Percentiles rank a stretch among this genome's conserved stretches.
Evolutionary conservation across 2,888 invertebrate genomes (phyloP).

Genomic region (Hyposoter dolosus): DNA sequence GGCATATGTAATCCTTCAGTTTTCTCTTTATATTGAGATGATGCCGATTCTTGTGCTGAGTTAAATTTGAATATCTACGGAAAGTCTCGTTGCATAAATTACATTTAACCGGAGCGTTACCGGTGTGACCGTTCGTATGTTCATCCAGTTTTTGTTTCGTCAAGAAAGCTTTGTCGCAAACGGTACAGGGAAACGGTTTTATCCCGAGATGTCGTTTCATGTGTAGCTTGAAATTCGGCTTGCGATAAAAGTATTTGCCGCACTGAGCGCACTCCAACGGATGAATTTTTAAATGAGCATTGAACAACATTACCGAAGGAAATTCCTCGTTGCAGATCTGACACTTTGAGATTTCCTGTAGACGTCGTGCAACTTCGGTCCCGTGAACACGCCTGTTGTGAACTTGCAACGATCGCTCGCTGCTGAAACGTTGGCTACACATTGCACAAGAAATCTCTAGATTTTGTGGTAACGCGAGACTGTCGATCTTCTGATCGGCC

Average conservation of each 20-base stretch:
- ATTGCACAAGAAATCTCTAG: slow-evolving; percentile 80
- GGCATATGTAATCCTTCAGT: slow-evolving; percentile 90
- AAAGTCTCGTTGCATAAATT: slow-evolving; percentile 92
- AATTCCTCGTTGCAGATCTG: slow-evolving; percentile 89
- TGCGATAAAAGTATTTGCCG: slow-evolving; percentile 91
- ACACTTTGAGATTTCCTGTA: slow-evolving; percentile 85
- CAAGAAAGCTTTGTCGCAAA: slow-evolving; percentile 93
- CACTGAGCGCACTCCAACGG: slow-evolving; percentile 94
- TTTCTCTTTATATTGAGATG: slow-evolving; percentile 91
- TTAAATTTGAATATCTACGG: slow-evolving; percentile 93
- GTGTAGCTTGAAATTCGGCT: slow-evolving; percentile 91
- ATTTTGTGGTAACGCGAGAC: slow-evolving; percentile 75
- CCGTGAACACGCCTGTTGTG: slow-evolving; percentile 82
- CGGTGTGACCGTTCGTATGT: slow-evolving; percentile 94
- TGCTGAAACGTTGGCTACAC: slow-evolving; percentile 81
- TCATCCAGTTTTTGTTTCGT: slow-evolving; percentile 93
- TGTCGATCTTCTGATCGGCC: slow-evolving; percentile 77
- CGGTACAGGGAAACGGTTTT: slow-evolving; percentile 90
- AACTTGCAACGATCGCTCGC: slow-evolving; percentile 80
- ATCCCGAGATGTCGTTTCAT: slow-evolving; percentile 93
- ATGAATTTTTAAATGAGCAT: slow-evolving; percentile 91
- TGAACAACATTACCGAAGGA: slow-evolving; percentile 89
- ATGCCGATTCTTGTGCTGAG: slow-evolving; percentile 92
- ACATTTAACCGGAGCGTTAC: slow-evolving; percentile 92
- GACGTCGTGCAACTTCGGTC: slow-evolving; percentile 79